Evolutionary conservation across 1,140 invertebrate species (phyloP), one percentile per base, ranked within the genome.

Genomic region (Asobara japonica): DNA sequence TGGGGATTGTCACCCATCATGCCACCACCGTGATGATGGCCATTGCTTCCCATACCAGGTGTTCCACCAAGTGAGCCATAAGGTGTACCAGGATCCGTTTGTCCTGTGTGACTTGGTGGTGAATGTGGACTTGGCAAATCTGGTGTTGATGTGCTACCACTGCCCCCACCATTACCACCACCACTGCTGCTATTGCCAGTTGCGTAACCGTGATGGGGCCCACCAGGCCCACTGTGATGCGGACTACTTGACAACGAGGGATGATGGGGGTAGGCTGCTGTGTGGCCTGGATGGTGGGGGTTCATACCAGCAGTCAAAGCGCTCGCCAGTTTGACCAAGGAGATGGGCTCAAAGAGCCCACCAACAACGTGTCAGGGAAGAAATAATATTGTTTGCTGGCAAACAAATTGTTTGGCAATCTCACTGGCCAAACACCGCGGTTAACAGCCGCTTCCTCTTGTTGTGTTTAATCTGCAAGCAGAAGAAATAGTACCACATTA

Each of bases 261-360:
- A 78, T 87, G 86, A 78, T 87, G 86, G 74, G 87, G 85, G 78
- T 87, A 87, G 76, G 81, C 81, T 76, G 83, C 79, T 33, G 83
- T 78, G 71, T 85, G 84, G 66, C 82, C 82, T 77, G 84, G 83
- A 76, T 84, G 84, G 79, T 85, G 84, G 76, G 87, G 87, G 86
- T 88, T 88, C 88, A 88, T 88, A 81, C 84, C 86, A 83, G 87
- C 84, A 81, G 86, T 85, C 79, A 88, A 72, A 81, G 86, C 85
- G 84, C 86, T 87, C 85, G 87, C 86, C 87, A 88, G 87, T 80
- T 88, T 88, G 86, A 78, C 78, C 74, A 81, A 84, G 86, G 38
- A 69, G 71, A 79, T 74, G 77, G 85, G 85, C 84, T 83, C 74
- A 61, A 69, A 73, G 78, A 87, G 85, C 86, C 84, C 85, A 86